phyloP scores from a whole-genome alignment of 2,113 vertebrate genomes.

The Grantiella picta region DNA sequence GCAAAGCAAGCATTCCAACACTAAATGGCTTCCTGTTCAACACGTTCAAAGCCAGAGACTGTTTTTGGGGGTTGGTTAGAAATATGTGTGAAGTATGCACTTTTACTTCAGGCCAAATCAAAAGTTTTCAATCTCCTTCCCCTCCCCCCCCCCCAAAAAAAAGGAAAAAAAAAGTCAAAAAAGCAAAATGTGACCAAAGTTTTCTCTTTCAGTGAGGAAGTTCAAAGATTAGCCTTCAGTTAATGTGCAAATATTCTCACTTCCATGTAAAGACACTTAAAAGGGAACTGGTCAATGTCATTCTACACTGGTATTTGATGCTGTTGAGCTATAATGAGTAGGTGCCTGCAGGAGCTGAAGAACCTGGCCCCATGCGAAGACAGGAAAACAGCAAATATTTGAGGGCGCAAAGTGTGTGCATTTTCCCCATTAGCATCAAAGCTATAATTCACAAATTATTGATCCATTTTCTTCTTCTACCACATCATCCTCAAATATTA shows the following conservation, averaged over 20 bases:
- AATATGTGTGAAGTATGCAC: constrained; percentile 82
- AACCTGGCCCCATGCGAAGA: constrained; percentile 2
- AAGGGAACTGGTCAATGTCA: constrained; percentile 66
- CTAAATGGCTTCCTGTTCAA: constrained; percentile 96
- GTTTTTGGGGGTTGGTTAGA: constrained; percentile 86
- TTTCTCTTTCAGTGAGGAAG: constrained; percentile 72
- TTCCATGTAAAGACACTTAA: constrained; percentile 73
- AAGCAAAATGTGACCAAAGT: constrained; percentile 60
- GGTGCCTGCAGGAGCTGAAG: constrained; percentile 11
- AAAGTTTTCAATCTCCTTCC: constrained; percentile 81
- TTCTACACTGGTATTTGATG: constrained; percentile 30
- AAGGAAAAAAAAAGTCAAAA: constrained; percentile 37
- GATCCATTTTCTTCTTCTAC: constrained; percentile 65
- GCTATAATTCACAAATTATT: constrained; percentile 69
- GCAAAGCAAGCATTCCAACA: constrained; percentile 87
- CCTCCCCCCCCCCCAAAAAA: background rate
- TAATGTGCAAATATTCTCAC: constrained; percentile 71
- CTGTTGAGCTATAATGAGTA: constrained; percentile 15
- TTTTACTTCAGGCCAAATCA: constrained; percentile 90
- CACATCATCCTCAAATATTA: constrained; percentile 62
- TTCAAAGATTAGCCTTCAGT: constrained; percentile 67
- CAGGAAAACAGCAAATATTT: constrained; percentile 49
- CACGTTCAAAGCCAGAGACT: constrained; percentile 82
- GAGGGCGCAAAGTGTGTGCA: constrained; percentile 38
- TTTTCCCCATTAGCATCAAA: constrained; percentile 51